Evolutionary conservation across 2,797 vertebrate genomes (phyloP).

Genomic region (Eurystomus glaucurus): DNA sequence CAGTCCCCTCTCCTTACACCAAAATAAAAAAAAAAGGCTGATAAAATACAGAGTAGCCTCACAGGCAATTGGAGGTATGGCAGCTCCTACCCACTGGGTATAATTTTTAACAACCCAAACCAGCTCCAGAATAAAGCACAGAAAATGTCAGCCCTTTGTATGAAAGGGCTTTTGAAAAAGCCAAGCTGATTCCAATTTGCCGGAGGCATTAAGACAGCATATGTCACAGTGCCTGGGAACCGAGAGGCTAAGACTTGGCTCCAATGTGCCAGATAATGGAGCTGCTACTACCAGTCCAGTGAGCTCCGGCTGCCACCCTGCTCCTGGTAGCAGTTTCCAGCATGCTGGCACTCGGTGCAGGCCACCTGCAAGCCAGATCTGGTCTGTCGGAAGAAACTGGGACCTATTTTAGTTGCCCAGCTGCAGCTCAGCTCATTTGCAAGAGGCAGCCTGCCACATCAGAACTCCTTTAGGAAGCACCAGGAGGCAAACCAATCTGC

Average conservation of each 20-base stretch:
- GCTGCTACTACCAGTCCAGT: neutral
- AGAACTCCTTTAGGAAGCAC: constrained; percentile 63
- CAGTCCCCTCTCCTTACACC: neutral
- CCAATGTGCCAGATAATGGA: neutral
- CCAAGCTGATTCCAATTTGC: constrained; percentile 75
- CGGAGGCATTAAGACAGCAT: constrained; percentile 75
- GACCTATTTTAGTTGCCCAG: constrained; percentile 77
- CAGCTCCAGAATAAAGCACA: constrained; percentile 64
- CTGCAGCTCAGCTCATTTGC: constrained; percentile 73
- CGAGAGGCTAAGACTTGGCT: constrained; percentile 32
- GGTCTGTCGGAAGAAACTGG: constrained; percentile 66
- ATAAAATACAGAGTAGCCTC: constrained; percentile 38
- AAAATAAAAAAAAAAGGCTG: neutral
- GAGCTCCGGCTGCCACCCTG: constrained; percentile 57
- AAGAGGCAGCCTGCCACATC: constrained; percentile 71
- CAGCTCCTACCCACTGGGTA: constrained; percentile 65
- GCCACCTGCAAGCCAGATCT: constrained; percentile 75
- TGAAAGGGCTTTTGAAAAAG: constrained; percentile 74
- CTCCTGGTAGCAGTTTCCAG: constrained; percentile 24
- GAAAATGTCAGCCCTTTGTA: constrained; percentile 78
- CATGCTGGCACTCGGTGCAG: constrained; percentile 39
- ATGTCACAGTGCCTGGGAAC: constrained; percentile 72
- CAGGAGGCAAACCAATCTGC: constrained; percentile 75
- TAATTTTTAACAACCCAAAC: constrained; percentile 71
- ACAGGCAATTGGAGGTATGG: constrained; percentile 17